Base-by-base conservation (phyloP, 1,140 invertebrate genomes). In the Cherax quadricarinatus region DNA sequence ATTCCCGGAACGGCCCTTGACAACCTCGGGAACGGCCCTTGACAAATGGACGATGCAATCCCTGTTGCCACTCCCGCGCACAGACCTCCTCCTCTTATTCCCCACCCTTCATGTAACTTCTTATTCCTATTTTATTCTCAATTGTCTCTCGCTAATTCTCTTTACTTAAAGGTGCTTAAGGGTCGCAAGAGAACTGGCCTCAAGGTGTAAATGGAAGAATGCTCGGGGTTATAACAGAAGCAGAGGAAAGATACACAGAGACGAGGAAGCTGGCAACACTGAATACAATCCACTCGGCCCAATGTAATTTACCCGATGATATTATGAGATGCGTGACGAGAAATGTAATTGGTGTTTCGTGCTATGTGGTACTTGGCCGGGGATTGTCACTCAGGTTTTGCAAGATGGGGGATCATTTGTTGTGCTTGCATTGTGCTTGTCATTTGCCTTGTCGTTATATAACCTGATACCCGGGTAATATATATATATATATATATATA, bases 311-410 rank as follows among this genome's bases (percentile, higher is more conserved):
- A 85, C 78, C 81, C 53, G 88, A 85, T 90, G 88, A 90, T 90
- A 90, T 90, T 90, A 90, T 90, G 88, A 90, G 88, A 90, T 90
- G 88, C 88, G 88, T 90, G 88, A 90, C 88, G 88, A 85, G 88
- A 90, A 90, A 90, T 90, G 81, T 90, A 84, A 90, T 90, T 81
- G 88, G 57, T 70, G 88, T 62, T 80, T 89, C 79, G 30, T 73
- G 88, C 79, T 75, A 62, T 83, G 49, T 82, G 88, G 79, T 83
- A 73, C 88, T 83, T 88, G 73, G 86, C 86, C 51, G 30, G 84
- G 84, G n/a, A 41, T 73, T 41, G 73, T 60, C 86, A 57, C 75
- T 80, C 83, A 85, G 83, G 75, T 88, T 88, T 88, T 88, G 73
- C 75, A 79, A 88, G 86, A 78, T 88, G 51, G 53, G 24, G 51